Base-by-base conservation (phyloP, 2,797 vertebrate genomes). In the Helicolenus hilgendorfi region DNA sequence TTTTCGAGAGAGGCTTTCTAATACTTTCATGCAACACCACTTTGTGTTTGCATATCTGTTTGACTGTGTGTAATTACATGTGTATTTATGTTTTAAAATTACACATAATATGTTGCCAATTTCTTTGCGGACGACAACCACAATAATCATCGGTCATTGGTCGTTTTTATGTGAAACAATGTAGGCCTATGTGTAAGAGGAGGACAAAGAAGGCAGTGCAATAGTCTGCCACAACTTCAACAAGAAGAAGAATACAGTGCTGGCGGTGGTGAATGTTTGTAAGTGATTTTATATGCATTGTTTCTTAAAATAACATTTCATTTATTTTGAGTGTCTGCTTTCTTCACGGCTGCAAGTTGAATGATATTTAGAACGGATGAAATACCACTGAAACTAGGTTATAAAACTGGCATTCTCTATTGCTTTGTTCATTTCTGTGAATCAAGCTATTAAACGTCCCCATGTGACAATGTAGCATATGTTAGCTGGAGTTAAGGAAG, bases 71-170 rank as follows among this genome's bases (percentile, higher is more conserved):
- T 45, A 18, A 79, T 62, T 81, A 33, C 18, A 4, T 36, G 7
- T 75, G 9, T 64, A 36, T 70, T 55, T 45, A 33, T 82, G 14
- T 79, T 79, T 70, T 56, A 2, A 69, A 59, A 63, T 24, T 35
- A 3, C 53, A 4, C 31, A 62, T 64, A 29, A 18, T 13, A 62
- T 59, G 31, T 41, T 24, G 41, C 27, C 41, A 53, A 29, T 64
- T 55, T 75, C 8, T 78, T 81, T 18, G 22, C 31, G 1, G n/a
- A 49, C 0, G 2, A 31, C 29, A 36, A 38, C 29, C n/a, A 59
- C 1, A 1, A 24, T 49, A 8, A 9, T 72, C n/a, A 22, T 29
- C 29, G 14, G 38, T 41, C 38, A 41, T 41, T 41, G 38, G 38
- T 41, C 38, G 14, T 0, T 41, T 41, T 41, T 41, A 15, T 41